These are phyloP conservation scores for Morone chrysops DNA, from an alignment of 2,113 vertebrate genomes.

Conservation along the genomic window DNA sequence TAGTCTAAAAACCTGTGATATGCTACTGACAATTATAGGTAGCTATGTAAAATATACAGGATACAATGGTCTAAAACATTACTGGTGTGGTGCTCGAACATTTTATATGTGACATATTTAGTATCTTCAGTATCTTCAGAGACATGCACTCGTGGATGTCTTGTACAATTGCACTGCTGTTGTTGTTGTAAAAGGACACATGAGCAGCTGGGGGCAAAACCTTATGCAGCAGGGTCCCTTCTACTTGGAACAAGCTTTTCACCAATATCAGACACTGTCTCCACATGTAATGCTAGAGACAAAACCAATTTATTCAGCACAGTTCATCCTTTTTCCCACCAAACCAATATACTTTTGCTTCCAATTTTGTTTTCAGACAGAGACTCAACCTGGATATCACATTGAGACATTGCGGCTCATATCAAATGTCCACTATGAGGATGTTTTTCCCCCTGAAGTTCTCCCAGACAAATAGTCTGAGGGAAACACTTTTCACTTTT, in stretches of 20 bases:
- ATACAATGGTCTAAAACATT: background rate
- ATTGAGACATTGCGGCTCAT: conserved; percentile 18
- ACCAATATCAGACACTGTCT: conserved; percentile 25
- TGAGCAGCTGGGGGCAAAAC: conserved; percentile 37
- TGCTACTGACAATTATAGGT: background rate
- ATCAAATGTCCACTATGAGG: conserved; percentile 17
- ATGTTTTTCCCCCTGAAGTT: conserved; percentile 20
- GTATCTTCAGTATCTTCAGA: conserved; percentile 9
- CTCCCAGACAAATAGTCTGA: conserved; percentile 26
- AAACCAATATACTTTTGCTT: conserved; percentile 10
- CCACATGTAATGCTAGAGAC: conserved; percentile 29
- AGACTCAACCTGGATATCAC: conserved; percentile 19
- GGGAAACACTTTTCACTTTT: conserved; percentile 10
- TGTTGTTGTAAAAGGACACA: conserved; percentile 43
- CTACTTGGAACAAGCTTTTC: conserved; percentile 31
- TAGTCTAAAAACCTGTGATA: background rate
- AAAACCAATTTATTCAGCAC: conserved; percentile 47
- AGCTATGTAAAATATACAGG: background rate
- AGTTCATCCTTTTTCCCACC: background rate
- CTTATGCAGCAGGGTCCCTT: conserved; percentile 33
- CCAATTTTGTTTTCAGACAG: conserved; percentile 14
- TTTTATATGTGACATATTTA: conserved; percentile 8
- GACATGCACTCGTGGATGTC: background rate
- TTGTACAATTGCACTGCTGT: conserved; percentile 32
- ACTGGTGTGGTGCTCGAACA: background rate